phyloP scores from a whole-genome alignment of 2,888 invertebrate genomes.

The Campoplex capitator region DNA sequence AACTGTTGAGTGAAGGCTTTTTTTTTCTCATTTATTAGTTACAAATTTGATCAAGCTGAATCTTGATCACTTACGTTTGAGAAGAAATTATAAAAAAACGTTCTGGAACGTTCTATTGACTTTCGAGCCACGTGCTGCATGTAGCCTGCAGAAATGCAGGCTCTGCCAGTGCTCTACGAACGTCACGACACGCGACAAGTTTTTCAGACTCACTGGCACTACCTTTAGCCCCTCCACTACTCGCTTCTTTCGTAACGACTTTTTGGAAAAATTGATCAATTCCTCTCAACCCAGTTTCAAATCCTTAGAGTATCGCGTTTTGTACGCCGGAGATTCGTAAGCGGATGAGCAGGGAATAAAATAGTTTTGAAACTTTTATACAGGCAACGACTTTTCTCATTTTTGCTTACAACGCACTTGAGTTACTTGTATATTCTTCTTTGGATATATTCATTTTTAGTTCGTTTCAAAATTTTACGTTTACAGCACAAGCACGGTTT shows the following conservation, averaged over 20 bases:
- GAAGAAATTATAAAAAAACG: too few species aligned
- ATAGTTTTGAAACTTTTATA: not conserved
- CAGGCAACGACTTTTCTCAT: not conserved
- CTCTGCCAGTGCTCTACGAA: conserved; percentile 40
- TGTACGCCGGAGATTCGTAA: conserved; percentile 10
- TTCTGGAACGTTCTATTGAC: not conserved
- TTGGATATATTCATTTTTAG: too few species aligned
- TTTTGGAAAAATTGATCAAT: conserved; percentile 1
- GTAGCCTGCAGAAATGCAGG: conserved; percentile 33
- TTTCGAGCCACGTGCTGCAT: not conserved
- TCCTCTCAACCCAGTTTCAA: conserved; percentile 30
- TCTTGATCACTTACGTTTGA: not conserved
- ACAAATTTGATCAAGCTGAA: not conserved
- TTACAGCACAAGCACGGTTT: too few species aligned
- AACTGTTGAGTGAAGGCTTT: too few species aligned
- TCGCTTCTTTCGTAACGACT: not conserved
- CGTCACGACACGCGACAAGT: conserved; percentile 64
- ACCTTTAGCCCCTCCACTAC: not conserved
- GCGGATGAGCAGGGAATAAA: conserved; percentile 37
- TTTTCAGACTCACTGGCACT: conserved; percentile 54
- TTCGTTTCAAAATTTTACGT: too few species aligned
- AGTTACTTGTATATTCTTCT: not conserved
- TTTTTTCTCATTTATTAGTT: not conserved
- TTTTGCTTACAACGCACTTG: not conserved
- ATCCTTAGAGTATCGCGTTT: conserved; percentile 48